Base-by-base conservation (phyloP, 1,140 invertebrate species). In the Trichogramma pretiosum region DNA sequence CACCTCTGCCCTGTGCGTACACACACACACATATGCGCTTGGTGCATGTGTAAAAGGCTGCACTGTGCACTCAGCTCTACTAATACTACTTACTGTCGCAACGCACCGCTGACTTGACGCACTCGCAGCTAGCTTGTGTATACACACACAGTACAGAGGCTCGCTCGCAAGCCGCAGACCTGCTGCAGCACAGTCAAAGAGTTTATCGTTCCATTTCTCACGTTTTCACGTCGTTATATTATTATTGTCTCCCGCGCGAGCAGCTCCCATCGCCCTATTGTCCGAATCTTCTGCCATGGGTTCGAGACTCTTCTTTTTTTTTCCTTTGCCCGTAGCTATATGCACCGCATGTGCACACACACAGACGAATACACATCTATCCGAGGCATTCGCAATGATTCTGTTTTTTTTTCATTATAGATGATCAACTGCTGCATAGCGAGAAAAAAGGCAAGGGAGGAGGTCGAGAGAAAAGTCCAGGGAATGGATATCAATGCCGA, bases 401-500 rank as follows among this genome's bases (percentile, higher is more conserved):
- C 24, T 28, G 38, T 8, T 32, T 38, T 36, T 36, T n/a, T 42
- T 32, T 4, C 16, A 5, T 63, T 63, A 30, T 81, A 98, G 78
- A 90, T 98, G 83, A 72, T 99, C 8, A 98, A 98, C 65, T 93
- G 90, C 64, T 99, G 95, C 66, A 93, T 98, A 52, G 81, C 84
- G 45, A 79, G 86, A 48, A 77, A 80, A 67, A 73, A 76, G 63
- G 56, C 68, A n/a, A 64, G 78, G 41, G 77, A 83, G 54, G 68
- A 66, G 57, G 61, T 57, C 9, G 59, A 60, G 18, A 58, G 62
- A 30, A 62, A 56, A 35, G 57, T 54, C 32, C 64, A 63, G 14
- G 61, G 53, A 18, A 38, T 56, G 18, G 58, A 67, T 19, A 44
- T 55, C 10, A 60, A 60, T 23, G 60, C 60, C 13, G 48, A 62